Conservation (phyloP, 2,888 invertebrate genomes). For the Platycheirus albimanus region DNA sequence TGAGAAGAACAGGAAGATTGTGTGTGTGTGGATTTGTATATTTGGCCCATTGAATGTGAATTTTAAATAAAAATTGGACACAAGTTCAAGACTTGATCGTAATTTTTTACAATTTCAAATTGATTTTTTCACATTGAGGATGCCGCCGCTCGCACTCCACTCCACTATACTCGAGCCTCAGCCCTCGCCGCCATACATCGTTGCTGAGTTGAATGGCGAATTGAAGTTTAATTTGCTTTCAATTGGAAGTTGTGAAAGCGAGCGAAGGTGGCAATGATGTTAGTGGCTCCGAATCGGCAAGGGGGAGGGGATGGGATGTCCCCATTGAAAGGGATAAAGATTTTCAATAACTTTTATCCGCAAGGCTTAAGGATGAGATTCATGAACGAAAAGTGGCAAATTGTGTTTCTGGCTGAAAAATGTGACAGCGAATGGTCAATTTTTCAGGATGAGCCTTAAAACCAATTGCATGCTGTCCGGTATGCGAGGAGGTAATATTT, state of each 20-base stretch:
- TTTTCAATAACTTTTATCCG: slow-evolving; percentile 22
- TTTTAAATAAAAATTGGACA: slow-evolving; percentile 14
- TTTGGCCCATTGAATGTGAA: slow-evolving; percentile 20
- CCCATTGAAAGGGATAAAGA: slow-evolving; percentile 22
- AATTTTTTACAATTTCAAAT: slow-evolving; percentile 52
- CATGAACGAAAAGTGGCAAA: slow-evolving; percentile 34
- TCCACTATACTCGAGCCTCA: too few relatives aligned
- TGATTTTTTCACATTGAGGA: slow-evolving; percentile 61
- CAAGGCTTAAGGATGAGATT: slow-evolving; percentile 19
- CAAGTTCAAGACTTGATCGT: slow-evolving; percentile 51
- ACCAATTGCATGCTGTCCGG: slow-evolving; percentile 11
- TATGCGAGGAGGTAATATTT: background rate
- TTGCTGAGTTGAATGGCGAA: too few relatives aligned
- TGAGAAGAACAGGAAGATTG: too few relatives aligned
- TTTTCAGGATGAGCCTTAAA: slow-evolving; percentile 57
- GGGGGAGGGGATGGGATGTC: too few relatives aligned
- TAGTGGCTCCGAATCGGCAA: too few relatives aligned
- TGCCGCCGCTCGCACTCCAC: too few relatives aligned
- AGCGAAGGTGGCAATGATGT: slow-evolving; percentile 16
- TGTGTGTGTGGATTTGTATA: too few relatives aligned
- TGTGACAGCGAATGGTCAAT: slow-evolving; percentile 48
- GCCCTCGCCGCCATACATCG: too few relatives aligned
- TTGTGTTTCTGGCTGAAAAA: slow-evolving; percentile 49
- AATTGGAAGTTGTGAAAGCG: slow-evolving; percentile 28
- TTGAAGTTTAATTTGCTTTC: slow-evolving; percentile 56